Conservation (phyloP, 2,888 invertebrate species). For the Sminthurides aquaticus region DNA sequence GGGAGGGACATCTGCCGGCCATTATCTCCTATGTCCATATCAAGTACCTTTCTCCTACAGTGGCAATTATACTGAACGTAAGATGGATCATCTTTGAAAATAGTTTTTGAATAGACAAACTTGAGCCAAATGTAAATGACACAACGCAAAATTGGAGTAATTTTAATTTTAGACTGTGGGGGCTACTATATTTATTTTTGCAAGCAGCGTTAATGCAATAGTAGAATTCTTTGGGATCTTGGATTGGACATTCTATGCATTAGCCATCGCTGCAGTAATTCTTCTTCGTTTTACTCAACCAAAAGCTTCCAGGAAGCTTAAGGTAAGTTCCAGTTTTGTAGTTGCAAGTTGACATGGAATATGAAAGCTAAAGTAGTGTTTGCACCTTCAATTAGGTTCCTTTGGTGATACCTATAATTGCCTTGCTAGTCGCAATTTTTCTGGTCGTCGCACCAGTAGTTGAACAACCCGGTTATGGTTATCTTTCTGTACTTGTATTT, state of each 20-base stretch:
- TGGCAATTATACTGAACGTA: conserved; percentile 30
- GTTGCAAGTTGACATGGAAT: too few relatives aligned
- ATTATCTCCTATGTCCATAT: conserved; percentile 26
- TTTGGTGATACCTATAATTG: conserved; percentile 15
- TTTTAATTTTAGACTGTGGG: conserved; percentile 60
- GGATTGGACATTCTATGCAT: conserved; percentile 79
- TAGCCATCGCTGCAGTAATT: conserved; percentile 70
- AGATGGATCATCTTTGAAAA: too few relatives aligned
- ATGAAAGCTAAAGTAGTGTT: not conserved
- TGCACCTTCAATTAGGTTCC: conserved; percentile 15
- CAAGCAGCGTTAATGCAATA: conserved; percentile 85
- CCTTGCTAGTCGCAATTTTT: conserved; percentile 16
- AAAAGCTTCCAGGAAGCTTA: conserved; percentile 62
- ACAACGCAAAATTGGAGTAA: not conserved
- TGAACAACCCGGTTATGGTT: conserved; percentile 15
- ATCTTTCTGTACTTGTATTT: conserved; percentile 19
- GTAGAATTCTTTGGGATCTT: conserved; percentile 94
- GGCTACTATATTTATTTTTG: conserved; percentile 82
- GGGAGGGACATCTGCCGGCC: conserved; percentile 25
- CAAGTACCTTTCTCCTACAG: conserved; percentile 17
- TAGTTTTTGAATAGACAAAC: too few relatives aligned
- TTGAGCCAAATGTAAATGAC: too few relatives aligned
- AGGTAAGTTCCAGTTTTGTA: conserved; percentile 47
- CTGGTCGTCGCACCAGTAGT: conserved; percentile 25
- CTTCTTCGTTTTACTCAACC: conserved; percentile 64